Evolutionary conservation across 2,888 invertebrate genomes (phyloP).

Genomic region (Noctua fimbriata): DNA sequence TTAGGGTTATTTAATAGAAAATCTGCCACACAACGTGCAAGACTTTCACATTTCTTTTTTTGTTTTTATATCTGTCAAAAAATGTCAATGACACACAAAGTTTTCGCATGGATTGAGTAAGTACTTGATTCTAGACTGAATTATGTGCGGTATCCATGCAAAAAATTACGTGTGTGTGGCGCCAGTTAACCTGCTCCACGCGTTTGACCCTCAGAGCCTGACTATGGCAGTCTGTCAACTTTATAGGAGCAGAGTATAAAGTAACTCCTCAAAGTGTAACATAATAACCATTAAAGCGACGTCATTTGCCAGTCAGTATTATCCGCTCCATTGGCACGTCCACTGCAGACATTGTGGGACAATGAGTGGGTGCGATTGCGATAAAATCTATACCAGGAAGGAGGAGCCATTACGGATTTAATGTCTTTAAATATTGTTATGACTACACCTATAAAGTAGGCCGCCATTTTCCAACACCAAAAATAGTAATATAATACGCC

Average conservation of each 20-base stretch:
- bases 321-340: constrained; percentile 33
- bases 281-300: constrained; percentile 22
- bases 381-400: constrained; percentile 14
- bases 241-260: background rate
- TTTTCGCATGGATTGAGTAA: background rate
- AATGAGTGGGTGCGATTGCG: constrained; percentile 4
- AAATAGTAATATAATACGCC: background rate
- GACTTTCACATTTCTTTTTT: background rate
- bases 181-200: background rate
- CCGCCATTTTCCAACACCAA: background rate
- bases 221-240: background rate
- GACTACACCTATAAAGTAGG: background rate
- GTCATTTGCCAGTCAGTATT: constrained; percentile 39
- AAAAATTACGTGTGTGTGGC: background rate
- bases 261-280: constrained; percentile 16
- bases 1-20: background rate
- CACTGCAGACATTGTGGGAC: constrained; percentile 30
- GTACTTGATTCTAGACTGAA: background rate
- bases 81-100: background rate
- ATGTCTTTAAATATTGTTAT: background rate
- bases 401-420: background rate
- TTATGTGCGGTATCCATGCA: background rate
- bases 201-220: background rate
- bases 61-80: background rate
- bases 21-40: background rate